These are phyloP conservation scores for Agapostemon virescens DNA, from an alignment of 2,888 invertebrate species.

Conservation along the genomic window DNA sequence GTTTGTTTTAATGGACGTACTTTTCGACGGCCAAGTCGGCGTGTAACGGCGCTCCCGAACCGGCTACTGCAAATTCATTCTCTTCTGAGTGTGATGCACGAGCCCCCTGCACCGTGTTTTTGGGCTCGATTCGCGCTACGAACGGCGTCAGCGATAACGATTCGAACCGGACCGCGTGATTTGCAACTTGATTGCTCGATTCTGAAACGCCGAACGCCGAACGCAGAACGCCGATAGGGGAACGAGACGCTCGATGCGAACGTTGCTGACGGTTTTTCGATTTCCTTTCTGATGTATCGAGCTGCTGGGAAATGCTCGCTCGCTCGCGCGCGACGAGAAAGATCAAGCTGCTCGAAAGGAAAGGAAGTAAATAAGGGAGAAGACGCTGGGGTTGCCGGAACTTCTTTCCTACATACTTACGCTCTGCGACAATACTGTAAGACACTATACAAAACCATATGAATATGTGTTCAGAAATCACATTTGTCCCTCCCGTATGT, in stretches of 20 bases:
- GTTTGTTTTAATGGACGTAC: constrained; percentile 65
- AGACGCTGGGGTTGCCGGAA: neutral
- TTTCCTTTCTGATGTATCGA: neutral
- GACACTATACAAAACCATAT: too few relatives aligned
- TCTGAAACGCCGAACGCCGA: neutral
- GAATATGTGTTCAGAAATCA: too few relatives aligned
- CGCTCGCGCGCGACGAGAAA: neutral
- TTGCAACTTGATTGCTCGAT: constrained; percentile 44
- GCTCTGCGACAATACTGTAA: too few relatives aligned
- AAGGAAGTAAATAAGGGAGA: neutral
- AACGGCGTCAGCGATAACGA: constrained; percentile 27
- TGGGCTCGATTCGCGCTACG: constrained; percentile 16
- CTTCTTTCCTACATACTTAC: neutral
- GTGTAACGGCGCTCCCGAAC: constrained; percentile 40
- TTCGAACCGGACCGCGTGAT: constrained; percentile 21
- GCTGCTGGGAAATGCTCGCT: neutral
- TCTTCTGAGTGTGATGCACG: constrained; percentile 42
- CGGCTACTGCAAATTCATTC: constrained; percentile 43
- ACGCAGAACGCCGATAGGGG: neutral
- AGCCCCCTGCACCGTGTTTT: constrained; percentile 12
- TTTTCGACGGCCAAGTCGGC: constrained; percentile 48
- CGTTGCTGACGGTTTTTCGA: neutral
- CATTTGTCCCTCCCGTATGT: too few relatives aligned
- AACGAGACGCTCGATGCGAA: neutral
- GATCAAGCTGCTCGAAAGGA: neutral